Base-by-base conservation (phyloP, 23 tunicate species). In the Botrylloides violaceus region DNA sequence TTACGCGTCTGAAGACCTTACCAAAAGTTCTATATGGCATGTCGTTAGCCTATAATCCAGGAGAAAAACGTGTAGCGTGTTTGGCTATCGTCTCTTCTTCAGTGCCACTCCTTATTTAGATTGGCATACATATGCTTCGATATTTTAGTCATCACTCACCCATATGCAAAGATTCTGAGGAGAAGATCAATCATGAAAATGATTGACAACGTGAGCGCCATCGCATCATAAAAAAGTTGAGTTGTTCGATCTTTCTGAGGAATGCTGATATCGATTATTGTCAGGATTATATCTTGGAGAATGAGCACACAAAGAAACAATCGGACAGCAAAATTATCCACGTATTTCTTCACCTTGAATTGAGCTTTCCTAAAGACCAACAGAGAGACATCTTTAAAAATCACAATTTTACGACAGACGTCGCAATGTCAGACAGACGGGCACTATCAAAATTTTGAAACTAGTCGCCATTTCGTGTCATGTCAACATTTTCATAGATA, bases 201-300 rank as follows among this genome's bases (percentile, higher is more conserved):
- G 58, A 76, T 71, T 2, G 88, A 88, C 2, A 88, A 31, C 6
- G 77, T 21, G 6, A 88, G 60, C 0, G 96, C 83, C 56, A 88
- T 65, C 15, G 65, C 77, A 50, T 88, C 96, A 36, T 48, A 88
- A n/a, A 79, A 43, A 9, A 66, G 34, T 30, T 77, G 84, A 4
- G 77, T 37, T 6, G 72, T 21, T 29, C 35, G 25, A 3, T 76
- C 30, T 55, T 86, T 86, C 18, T 73, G 36, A 19, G 85, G 27
- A 35, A 81, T 59, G 31, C 83, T 66, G 30, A 94, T 76, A 56
- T 94, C 99, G 49, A 94, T 77, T 29, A 94, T 87, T 72, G 84
- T 70, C 0, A 94, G 81, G 3, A 86, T 23, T 23, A 94, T 73
- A 61, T 94, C 99, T 29, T 86, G 66, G 58, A 94, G 23, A 39